Percentiles rank a stretch among this genome's conserved stretches.
phyloP scores from a whole-genome alignment of 1,140 invertebrate genomes.

The Conus betulinus region DNA sequence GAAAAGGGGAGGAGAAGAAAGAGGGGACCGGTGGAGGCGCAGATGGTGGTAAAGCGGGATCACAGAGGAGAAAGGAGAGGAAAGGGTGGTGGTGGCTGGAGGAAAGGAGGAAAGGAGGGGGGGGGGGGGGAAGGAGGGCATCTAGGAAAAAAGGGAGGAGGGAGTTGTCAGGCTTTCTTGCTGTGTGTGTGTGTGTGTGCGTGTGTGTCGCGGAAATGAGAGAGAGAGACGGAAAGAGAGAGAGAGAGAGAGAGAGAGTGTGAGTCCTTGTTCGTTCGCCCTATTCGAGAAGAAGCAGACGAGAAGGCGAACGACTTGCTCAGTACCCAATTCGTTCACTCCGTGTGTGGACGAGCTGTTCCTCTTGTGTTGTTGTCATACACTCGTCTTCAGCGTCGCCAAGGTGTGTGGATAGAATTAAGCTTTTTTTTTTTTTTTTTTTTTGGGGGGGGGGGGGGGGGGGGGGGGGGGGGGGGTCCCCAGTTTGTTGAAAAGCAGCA shows the following conservation, averaged over 20 bases:
- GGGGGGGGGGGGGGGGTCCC: too few species aligned
- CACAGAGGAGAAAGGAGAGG: neutral
- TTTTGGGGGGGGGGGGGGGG: too few species aligned
- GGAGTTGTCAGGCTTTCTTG: neutral
- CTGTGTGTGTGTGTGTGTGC: neutral
- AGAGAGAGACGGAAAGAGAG: constrained; percentile 17
- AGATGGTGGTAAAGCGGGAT: neutral
- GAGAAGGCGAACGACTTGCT: neutral
- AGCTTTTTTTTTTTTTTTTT: too few species aligned
- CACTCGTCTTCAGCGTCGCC: too few species aligned
- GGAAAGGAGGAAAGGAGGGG: neutral
- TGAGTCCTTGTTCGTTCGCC: neutral
- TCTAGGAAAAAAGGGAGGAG: neutral
- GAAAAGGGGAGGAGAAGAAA: neutral
- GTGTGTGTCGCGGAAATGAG: neutral
- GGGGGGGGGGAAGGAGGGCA: neutral
- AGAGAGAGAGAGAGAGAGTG: constrained; percentile 17
- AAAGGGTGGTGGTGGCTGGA: neutral
- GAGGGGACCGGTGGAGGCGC: neutral
- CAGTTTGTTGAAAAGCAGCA: too few species aligned
- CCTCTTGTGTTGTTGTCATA: too few species aligned
- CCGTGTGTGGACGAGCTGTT: neutral
- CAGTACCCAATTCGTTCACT: neutral
- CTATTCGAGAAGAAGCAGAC: neutral
- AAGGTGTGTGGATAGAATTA: too few species aligned